These are phyloP conservation scores for Hypercompe scribonia DNA, from an alignment of 2,888 invertebrate species.

Conservation along the genomic window DNA sequence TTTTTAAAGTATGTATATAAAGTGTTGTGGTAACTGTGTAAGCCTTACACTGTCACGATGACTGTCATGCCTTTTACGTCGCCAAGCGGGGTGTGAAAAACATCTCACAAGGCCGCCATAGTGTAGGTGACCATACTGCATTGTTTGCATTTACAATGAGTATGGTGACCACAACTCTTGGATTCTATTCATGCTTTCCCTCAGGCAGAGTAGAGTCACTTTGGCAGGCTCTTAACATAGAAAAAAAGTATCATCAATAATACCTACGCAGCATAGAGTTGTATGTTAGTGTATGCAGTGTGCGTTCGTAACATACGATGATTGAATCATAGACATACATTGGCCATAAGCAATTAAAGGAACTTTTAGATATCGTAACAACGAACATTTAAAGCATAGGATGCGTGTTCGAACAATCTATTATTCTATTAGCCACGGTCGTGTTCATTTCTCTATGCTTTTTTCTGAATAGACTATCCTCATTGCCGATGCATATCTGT, in stretches of 20 bases:
- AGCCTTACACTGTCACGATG: too few species aligned
- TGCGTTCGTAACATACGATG: background rate
- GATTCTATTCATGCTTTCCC: too few species aligned
- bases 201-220: too few species aligned
- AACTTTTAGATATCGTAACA: background rate
- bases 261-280: background rate
- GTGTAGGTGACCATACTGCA: too few species aligned
- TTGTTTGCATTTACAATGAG: too few species aligned
- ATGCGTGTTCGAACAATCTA: slow-evolving; percentile 36
- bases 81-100: too few species aligned
- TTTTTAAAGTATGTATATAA: background rate
- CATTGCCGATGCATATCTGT: slow-evolving; percentile 12
- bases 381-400: slow-evolving; percentile 4
- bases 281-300: background rate
- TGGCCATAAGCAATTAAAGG: background rate
- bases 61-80: too few species aligned
- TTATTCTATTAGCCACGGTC: slow-evolving; percentile 36
- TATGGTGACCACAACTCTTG: too few species aligned
- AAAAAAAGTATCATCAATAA: too few species aligned
- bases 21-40: too few species aligned
- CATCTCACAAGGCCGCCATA: too few species aligned
- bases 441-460: slow-evolving; percentile 26
- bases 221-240: too few species aligned
- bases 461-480: slow-evolving; percentile 12
- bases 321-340: background rate